Percentiles rank a stretch among this genome's conserved stretches.
Conservation (phyloP, 1,140 invertebrate genomes). For the Neelides sp. region DNA sequence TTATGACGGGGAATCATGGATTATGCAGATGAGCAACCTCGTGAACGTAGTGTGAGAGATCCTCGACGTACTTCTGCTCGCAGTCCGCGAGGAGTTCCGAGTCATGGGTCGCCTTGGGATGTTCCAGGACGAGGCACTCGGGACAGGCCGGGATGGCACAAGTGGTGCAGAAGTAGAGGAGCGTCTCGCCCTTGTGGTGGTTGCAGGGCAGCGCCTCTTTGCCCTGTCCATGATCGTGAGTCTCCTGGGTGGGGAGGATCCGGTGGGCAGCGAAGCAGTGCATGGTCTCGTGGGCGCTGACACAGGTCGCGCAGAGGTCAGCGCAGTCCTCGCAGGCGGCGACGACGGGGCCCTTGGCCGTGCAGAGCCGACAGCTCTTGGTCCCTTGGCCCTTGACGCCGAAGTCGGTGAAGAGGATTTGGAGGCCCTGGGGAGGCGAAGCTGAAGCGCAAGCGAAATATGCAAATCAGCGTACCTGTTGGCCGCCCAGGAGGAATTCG, state of each 20-base stretch:
- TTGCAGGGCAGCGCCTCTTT: slow-evolving; percentile 59
- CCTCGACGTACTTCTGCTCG: slow-evolving; percentile 67
- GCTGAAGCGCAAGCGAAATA: too few relatives aligned
- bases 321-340: slow-evolving; percentile 84
- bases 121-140: slow-evolving; percentile 79
- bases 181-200: slow-evolving; percentile 68
- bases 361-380: slow-evolving; percentile 62
- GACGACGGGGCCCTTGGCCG: slow-evolving; percentile 71
- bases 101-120: slow-evolving; percentile 71
- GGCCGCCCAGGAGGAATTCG: slow-evolving; percentile 48
- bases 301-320: slow-evolving; percentile 89
- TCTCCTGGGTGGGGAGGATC: slow-evolving; percentile 5
- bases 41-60: slow-evolving; percentile 61
- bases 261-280: slow-evolving; percentile 94
- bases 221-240: slow-evolving; percentile 7
- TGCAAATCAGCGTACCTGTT: slow-evolving; percentile 30
- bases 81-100: slow-evolving; percentile 67
- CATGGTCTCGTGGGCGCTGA: slow-evolving; percentile 96
- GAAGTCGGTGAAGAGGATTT: too few relatives aligned
- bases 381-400: neutral
- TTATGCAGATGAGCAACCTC: slow-evolving; percentile 45
- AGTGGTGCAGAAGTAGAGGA: slow-evolving; percentile 83
- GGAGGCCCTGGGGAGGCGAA: too few relatives aligned
- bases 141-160: slow-evolving; percentile 84
- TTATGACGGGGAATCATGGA: neutral